Evolutionary conservation across 2,797 vertebrate species (phyloP).

Genomic region (Erpetoichthys calabaricus): DNA sequence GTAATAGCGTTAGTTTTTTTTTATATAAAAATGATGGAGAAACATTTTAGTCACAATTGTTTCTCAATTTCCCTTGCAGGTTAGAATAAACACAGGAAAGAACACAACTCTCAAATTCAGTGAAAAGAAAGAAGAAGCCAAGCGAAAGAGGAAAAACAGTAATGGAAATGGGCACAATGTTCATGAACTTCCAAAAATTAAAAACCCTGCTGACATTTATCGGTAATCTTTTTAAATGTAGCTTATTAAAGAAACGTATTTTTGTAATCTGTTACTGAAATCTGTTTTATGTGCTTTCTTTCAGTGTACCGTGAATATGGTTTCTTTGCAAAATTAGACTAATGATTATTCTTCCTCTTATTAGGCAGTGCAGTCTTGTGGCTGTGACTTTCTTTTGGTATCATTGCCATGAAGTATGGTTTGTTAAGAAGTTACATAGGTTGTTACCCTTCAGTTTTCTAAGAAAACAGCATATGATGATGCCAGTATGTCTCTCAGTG

Average conservation of each 20-base stretch:
- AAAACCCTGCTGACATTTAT: slow-evolving; percentile 80
- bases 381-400: too few species aligned
- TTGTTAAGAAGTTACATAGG: too few species aligned
- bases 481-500: too few species aligned
- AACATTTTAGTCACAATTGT: too few species aligned
- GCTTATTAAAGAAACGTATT: neutral
- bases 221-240: slow-evolving; percentile 40
- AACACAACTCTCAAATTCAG: slow-evolving; percentile 96
- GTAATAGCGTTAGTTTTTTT: too few species aligned
- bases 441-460: too few species aligned
- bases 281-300: neutral
- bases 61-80: slow-evolving; percentile 41
- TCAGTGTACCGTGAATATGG: neutral
- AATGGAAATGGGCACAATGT: slow-evolving; percentile 57
- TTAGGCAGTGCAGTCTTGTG: too few species aligned
- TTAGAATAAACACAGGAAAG: slow-evolving; percentile 94
- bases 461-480: too few species aligned
- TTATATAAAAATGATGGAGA: too few species aligned
- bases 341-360: too few species aligned
- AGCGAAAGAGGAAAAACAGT: slow-evolving; percentile 76
- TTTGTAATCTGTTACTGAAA: too few species aligned
- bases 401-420: too few species aligned
- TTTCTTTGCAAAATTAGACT: slow-evolving; percentile 6
- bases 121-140: slow-evolving; percentile 85
- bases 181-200: slow-evolving; percentile 68